A percentile compares a stretch with the other conserved stretches of the same genome.
Evolutionary conservation across 2,797 vertebrate species (phyloP).

Genomic region (Eleutherodactylus coqui): DNA sequence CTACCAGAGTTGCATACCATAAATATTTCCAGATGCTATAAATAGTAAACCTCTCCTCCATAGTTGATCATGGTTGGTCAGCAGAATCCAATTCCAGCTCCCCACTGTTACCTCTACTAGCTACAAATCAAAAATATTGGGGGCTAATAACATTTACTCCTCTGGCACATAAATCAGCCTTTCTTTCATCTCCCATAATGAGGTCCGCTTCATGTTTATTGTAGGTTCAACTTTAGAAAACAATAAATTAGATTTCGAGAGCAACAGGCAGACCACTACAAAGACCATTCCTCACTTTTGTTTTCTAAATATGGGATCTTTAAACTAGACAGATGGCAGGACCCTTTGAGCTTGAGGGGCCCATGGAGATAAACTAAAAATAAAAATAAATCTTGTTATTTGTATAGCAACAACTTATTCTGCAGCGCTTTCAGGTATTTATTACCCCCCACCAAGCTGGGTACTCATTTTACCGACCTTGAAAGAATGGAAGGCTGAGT

Average conservation of each 20-base stretch:
- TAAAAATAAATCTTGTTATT: no score
- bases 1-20: neutral
- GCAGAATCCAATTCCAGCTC: neutral
- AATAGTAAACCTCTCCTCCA: neutral
- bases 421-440: no score
- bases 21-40: constrained; percentile 26
- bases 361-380: no score
- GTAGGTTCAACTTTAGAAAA: neutral
- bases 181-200: constrained; percentile 11
- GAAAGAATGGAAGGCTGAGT: no score
- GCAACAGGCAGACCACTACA: neutral
- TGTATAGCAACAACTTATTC: no score
- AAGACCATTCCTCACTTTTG: neutral
- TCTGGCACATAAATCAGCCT: neutral
- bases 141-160: constrained; percentile 13
- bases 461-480: no score
- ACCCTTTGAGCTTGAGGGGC: no score
- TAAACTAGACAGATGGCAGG: no score
- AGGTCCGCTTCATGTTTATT: neutral
- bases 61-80: neutral
- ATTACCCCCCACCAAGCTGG: no score
- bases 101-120: neutral
- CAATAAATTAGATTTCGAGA: neutral
- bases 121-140: neutral
- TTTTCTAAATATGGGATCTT: neutral